phyloP scores from a whole-genome alignment of 2,113 vertebrate species.

The Stegastes partitus region DNA sequence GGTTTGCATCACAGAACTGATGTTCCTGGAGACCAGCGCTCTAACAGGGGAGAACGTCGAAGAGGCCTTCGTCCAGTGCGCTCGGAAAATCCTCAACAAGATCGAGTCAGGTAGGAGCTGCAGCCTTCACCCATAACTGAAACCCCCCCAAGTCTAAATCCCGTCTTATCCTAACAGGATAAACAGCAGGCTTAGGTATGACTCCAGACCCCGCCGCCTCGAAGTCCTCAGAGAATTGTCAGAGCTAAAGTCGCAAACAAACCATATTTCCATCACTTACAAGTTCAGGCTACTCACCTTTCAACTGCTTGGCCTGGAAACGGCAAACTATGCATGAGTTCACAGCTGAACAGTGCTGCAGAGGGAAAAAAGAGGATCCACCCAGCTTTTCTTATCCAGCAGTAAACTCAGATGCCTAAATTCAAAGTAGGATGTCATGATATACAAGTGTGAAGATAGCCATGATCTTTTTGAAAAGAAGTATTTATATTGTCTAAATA shows the following conservation, averaged over 20 bases:
- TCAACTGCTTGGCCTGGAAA: background rate
- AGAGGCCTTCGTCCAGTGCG: conserved; percentile 94
- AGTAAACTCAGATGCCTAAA: background rate
- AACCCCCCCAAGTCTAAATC: conserved; percentile 8
- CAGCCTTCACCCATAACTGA: background rate
- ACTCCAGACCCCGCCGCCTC: background rate
- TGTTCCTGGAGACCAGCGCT: conserved; percentile 95
- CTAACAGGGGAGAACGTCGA: conserved; percentile 95
- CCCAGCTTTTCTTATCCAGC: background rate
- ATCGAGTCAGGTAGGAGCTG: conserved; percentile 90
- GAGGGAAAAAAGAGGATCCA: background rate
- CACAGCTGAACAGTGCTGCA: too few relatives aligned
- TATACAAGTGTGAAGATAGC: too few relatives aligned
- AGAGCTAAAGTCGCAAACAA: background rate
- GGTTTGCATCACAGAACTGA: conserved; percentile 85
- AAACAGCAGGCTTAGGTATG: conserved; percentile 3
- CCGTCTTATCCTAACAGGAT: conserved; percentile 8
- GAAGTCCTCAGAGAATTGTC: too few relatives aligned
- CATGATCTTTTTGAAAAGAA: too few relatives aligned
- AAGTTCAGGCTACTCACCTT: background rate
- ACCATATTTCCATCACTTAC: background rate
- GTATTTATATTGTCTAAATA: too few relatives aligned
- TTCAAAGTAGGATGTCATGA: background rate
- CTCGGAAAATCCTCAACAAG: conserved; percentile 94
- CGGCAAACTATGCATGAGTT: too few relatives aligned